Percentiles rank a stretch among this genome's conserved stretches.
Conservation (phyloP, 2,888 invertebrate genomes). For the Oligia strigilis region DNA sequence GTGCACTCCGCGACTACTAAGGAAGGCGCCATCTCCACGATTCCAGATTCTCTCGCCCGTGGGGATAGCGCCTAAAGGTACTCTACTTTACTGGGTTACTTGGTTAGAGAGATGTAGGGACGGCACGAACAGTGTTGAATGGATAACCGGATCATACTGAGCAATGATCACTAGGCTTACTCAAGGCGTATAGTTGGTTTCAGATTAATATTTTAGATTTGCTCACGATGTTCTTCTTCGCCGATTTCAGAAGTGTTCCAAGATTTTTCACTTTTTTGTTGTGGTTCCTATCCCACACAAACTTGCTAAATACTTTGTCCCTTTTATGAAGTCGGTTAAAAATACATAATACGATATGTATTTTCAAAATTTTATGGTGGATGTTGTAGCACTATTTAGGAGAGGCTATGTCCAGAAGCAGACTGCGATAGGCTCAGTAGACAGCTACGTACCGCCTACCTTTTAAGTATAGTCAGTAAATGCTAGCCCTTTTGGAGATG, state of each 20-base stretch:
- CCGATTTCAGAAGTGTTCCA: neutral
- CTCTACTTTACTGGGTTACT: neutral
- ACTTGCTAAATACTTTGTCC: neutral
- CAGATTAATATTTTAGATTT: neutral
- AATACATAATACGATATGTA: neutral
- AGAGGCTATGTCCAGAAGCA: neutral
- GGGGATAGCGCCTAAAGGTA: neutral
- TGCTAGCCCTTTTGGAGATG: neutral
- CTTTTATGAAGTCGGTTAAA: no score
- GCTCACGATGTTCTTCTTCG: neutral
- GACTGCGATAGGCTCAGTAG: no score
- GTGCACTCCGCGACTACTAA: conserved; percentile 54
- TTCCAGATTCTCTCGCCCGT: neutral
- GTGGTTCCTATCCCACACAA: neutral
- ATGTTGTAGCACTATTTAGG: neutral
- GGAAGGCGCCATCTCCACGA: neutral
- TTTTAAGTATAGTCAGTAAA: neutral
- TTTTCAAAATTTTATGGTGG: neutral
- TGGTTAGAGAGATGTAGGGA: neutral
- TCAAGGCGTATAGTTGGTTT: neutral
- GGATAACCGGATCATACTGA: neutral
- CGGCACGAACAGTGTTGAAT: neutral
- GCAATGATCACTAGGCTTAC: neutral
- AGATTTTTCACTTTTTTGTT: neutral
- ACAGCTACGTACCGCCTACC: neutral